These are phyloP conservation scores for Monopterus albus DNA, from an alignment of 2,113 vertebrate species.

Conservation along the genomic window DNA sequence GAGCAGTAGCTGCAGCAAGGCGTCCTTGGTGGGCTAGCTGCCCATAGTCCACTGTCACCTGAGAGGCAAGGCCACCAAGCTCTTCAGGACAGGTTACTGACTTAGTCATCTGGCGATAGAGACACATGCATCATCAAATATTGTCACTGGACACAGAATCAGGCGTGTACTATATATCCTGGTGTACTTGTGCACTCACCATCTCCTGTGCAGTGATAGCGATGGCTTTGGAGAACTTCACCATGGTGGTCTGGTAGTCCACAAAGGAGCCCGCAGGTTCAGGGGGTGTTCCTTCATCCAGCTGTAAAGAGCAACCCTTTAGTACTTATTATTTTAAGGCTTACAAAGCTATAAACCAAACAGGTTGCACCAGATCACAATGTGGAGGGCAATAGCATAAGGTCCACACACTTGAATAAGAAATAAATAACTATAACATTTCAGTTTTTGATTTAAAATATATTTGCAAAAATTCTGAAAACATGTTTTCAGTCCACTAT, in stretches of 20 bases:
- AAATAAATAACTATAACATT: too few relatives aligned
- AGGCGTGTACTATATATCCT: too few relatives aligned
- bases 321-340: too few relatives aligned
- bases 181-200: slow-evolving; percentile 82
- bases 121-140: slow-evolving; percentile 42
- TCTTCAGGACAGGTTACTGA: slow-evolving; percentile 98
- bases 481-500: too few relatives aligned
- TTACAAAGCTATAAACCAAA: too few relatives aligned
- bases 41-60: slow-evolving; percentile 97
- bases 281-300: slow-evolving; percentile 95
- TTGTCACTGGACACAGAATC: too few relatives aligned
- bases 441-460: too few relatives aligned
- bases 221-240: slow-evolving; percentile 97
- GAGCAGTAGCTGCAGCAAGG: slow-evolving; percentile 94
- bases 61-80: slow-evolving; percentile 95
- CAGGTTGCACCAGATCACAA: too few relatives aligned
- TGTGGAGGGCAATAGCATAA: too few relatives aligned
- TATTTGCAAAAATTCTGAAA: too few relatives aligned
- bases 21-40: slow-evolving; percentile 95
- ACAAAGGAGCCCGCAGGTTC: slow-evolving; percentile 96
- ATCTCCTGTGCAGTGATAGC: slow-evolving; percentile 98
- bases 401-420: too few relatives aligned
- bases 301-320: slow-evolving; percentile 71
- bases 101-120: slow-evolving; percentile 93
- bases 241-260: slow-evolving; percentile 98